Evolutionary conservation across 2,113 vertebrate species (phyloP).

Genomic region (Merops nubicus): DNA sequence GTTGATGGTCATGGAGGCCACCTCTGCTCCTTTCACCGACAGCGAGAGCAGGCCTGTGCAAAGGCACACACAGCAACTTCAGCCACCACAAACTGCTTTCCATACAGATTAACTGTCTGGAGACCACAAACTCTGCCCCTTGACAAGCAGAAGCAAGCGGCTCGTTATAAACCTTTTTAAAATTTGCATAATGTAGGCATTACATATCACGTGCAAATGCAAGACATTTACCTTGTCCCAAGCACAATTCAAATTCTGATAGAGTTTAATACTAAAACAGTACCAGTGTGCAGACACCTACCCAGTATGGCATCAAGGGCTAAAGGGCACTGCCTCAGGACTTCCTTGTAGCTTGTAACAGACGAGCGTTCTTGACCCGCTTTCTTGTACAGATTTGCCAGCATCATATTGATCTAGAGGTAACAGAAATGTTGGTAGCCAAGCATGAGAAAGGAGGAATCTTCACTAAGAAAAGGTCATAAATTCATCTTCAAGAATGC

Average conservation of each 20-base stretch:
- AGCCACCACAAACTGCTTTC: not conserved
- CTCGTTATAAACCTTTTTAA: not conserved
- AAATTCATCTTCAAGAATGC: not conserved
- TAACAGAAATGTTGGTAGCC: not conserved
- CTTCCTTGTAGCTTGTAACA: slow-evolving; percentile 97
- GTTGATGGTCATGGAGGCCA: slow-evolving; percentile 97
- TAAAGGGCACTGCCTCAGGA: slow-evolving; percentile 94
- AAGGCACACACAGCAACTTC: not conserved
- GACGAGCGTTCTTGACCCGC: slow-evolving; percentile 96
- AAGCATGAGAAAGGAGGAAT: not conserved
- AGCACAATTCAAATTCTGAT: not conserved
- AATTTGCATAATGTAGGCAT: rapidly evolving
- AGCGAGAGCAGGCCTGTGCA: slow-evolving; percentile 90
- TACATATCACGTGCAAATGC: not conserved
- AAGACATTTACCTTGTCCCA: not conserved
- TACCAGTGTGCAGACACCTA: slow-evolving; percentile 32
- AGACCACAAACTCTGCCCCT: not conserved
- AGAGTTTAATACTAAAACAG: not conserved
- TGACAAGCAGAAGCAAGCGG: not conserved
- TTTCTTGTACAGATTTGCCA: slow-evolving; percentile 96
- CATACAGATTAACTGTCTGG: not conserved
- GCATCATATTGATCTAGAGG: slow-evolving; percentile 97
- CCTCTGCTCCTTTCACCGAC: slow-evolving; percentile 96
- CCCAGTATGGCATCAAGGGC: slow-evolving; percentile 96
- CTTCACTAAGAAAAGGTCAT: not conserved